phyloP scores from a whole-genome alignment of 2,797 vertebrate species.

The Manis crassicaudata region DNA sequence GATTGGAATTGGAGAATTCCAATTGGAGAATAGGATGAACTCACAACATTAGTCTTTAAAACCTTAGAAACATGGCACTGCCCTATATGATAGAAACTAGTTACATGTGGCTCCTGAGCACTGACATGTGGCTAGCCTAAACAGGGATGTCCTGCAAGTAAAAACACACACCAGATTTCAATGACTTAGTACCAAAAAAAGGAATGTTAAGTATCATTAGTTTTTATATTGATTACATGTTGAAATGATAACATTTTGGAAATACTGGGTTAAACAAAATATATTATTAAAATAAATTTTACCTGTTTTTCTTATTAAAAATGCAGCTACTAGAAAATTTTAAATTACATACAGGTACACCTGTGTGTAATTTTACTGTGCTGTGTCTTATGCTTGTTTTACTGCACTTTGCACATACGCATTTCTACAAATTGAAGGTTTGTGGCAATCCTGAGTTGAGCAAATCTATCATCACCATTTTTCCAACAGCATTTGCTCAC shows the following conservation, averaged over 20 bases:
- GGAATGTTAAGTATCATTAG: neutral
- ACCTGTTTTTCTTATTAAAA: neutral
- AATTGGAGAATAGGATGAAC: neutral
- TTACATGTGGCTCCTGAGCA: no score
- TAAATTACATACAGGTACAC: neutral
- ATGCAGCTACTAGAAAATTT: constrained; percentile 2
- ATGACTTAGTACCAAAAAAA: neutral
- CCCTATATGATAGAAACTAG: neutral
- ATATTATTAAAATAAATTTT: constrained; percentile 25
- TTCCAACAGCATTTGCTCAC: no score
- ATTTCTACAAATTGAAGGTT: no score
- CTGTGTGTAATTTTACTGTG: no score
- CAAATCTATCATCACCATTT: no score
- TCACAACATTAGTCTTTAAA: neutral
- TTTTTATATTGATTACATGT: neutral
- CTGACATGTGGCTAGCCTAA: neutral
- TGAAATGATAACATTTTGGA: constrained; percentile 21
- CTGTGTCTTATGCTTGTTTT: no score
- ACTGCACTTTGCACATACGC: no score
- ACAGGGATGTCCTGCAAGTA: neutral
- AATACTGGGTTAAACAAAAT: neutral
- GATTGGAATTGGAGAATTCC: neutral
- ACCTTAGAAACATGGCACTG: neutral
- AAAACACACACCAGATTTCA: neutral
- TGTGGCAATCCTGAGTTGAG: no score